Conservation (phyloP, 2,797 vertebrate genomes). For the Darevskia mixta region DNA sequence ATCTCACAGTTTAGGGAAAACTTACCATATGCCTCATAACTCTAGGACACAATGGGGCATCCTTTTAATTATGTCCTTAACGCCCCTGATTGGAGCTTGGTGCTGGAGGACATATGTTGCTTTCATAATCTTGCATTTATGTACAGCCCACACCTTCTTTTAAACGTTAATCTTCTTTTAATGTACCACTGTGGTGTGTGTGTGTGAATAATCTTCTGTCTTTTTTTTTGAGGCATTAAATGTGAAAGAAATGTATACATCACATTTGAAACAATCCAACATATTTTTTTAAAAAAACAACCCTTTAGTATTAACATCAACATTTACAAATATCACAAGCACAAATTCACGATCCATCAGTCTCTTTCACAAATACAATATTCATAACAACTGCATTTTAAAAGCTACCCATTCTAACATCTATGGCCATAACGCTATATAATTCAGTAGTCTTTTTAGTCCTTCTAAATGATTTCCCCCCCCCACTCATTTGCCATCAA, state of each 20-base stretch:
- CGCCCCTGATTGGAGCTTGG: conserved; percentile 54
- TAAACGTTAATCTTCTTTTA: conserved; percentile 81
- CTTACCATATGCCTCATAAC: conserved; percentile 75
- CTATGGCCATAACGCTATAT: too few species aligned
- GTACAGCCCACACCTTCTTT: conserved; percentile 73
- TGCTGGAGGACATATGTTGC: conserved; percentile 74
- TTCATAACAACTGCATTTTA: too few species aligned
- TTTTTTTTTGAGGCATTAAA: conserved; percentile 76
- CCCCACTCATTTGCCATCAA: too few species aligned
- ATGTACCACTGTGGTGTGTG: conserved; percentile 75
- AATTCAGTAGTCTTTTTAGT: too few species aligned
- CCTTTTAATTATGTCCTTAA: conserved; percentile 76
- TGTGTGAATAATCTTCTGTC: conserved; percentile 75
- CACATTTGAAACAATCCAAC: conserved; percentile 32
- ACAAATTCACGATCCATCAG: too few species aligned
- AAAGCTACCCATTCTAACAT: too few species aligned
- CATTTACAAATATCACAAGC: too few species aligned
- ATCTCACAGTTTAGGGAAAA: conserved; percentile 65
- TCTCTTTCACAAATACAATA: too few species aligned
- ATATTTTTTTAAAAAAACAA: too few species aligned
- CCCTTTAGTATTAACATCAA: too few species aligned
- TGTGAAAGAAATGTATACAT: conserved; percentile 59
- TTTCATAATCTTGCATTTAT: conserved; percentile 69
- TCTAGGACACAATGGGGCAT: conserved; percentile 71
- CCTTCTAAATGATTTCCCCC: too few species aligned